These are phyloP conservation scores for Bombus superbus DNA, from an alignment of 1,140 invertebrate genomes.

Conservation along the genomic window DNA sequence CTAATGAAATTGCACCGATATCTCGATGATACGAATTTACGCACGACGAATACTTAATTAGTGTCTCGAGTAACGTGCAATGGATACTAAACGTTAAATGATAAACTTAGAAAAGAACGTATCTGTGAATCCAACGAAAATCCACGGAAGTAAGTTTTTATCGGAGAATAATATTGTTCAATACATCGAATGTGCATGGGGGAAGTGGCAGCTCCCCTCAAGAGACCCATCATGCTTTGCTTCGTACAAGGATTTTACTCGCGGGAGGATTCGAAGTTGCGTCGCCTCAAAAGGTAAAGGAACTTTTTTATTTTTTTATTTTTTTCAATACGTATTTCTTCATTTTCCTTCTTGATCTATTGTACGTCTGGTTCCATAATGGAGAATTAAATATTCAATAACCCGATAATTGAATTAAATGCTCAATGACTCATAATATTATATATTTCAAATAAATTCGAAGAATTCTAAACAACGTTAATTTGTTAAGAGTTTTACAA, in stretches of 20 bases:
- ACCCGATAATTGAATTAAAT: not conserved
- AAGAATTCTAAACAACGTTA: not conserved
- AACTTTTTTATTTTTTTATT: not conserved
- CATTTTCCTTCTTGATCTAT: not conserved
- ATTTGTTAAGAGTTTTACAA: not conserved
- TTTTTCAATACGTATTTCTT: not conserved
- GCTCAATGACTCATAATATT: not conserved
- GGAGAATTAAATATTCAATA: not conserved
- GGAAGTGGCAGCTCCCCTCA: conserved; percentile 65
- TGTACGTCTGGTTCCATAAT: not conserved
- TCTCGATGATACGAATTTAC: not conserved
- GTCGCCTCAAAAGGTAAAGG: conserved; percentile 75
- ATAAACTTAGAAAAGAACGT: not conserved
- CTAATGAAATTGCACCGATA: not conserved
- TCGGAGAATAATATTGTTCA: not conserved
- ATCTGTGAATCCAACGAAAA: not conserved
- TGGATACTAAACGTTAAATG: conserved; percentile 6
- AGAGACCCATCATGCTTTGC: conserved; percentile 78
- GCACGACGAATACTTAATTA: conserved; percentile 32
- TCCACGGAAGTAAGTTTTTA: not conserved
- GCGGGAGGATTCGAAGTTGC: conserved; percentile 75
- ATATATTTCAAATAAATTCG: not conserved
- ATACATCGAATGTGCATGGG: conserved; percentile 65
- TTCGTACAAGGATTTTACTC: conserved; percentile 77
- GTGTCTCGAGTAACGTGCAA: conserved; percentile 43